Base-by-base conservation (phyloP, 2,113 vertebrate species). In the Pseudorasbora parva region DNA sequence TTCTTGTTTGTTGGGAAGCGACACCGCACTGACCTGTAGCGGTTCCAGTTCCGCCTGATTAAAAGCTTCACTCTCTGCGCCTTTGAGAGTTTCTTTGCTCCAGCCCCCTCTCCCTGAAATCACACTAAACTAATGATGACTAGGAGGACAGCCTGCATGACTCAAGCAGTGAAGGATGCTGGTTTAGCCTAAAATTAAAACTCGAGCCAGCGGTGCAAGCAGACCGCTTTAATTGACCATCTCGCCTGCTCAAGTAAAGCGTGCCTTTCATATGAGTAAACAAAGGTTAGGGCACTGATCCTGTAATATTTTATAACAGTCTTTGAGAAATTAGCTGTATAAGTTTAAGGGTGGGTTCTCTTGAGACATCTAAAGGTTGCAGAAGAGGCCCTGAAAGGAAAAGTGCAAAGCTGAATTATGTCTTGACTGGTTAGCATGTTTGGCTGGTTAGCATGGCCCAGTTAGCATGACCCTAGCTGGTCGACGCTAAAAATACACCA, bases 301-400 rank as follows among this genome's bases (percentile, higher is more conserved):
- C 85, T 68, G 43, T 89, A 90, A 89, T 85, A 88, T 92, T 89
- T 88, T 82, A 90, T 88, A 90, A 90, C 86, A 89, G 87, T 56
- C 89, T 92, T 75, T 19, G 90, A 93, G 88, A 91, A 93, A 93
- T 90, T 88, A 90, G 88, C 91, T 87, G 90, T 90, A 92, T 92
- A 93, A 91, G 84, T 91, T 90, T 30, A 84, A 84, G 64, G 30
- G 87, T 77, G 82, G 82, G 71, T 64, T 59, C 78, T 89, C 84
- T 82, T 62, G 88, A 91, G 82, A 81, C 87, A 89, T 87, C 68
- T 85, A 90, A 91, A 93, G 90, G 92, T 93, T 91, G 90, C 74
- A 62, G 73, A 90, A 89, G 89, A 93, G 87, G 87, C 89, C 83
- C 82, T 89, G 87, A 91, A 86, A 87, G 76, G 82, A 89, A 89